Conservation (phyloP, 2,113 vertebrate species). For the Syngnathus scovelli region DNA sequence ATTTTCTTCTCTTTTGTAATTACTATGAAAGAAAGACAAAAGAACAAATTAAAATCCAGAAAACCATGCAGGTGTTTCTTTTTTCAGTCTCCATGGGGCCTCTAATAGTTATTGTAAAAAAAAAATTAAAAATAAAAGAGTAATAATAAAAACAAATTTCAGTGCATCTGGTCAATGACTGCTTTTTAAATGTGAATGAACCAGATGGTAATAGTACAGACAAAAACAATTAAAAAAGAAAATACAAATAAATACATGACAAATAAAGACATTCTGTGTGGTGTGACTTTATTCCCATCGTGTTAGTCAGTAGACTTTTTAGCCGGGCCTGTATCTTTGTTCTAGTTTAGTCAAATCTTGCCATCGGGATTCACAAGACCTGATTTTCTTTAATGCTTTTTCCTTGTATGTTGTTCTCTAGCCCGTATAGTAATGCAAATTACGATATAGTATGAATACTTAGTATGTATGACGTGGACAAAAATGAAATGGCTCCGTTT, state of each 20-base stretch:
- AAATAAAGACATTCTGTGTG: slow-evolving; percentile 85
- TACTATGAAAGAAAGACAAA: slow-evolving; percentile 79
- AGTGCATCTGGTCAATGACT: slow-evolving; percentile 94
- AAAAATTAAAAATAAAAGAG: not conserved
- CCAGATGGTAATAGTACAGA: slow-evolving; percentile 97
- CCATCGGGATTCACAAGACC: not conserved
- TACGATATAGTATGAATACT: not conserved
- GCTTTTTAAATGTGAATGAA: slow-evolving; percentile 99
- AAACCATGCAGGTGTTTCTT: slow-evolving; percentile 64
- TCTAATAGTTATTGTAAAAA: slow-evolving; percentile 87
- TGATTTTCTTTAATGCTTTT: not conserved
- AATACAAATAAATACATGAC: slow-evolving; percentile 73
- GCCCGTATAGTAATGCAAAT: not conserved
- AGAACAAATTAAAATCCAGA: slow-evolving; percentile 69
- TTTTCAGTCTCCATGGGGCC: slow-evolving; percentile 85
- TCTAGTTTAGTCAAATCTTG: too few species aligned
- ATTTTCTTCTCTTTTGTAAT: slow-evolving; percentile 78
- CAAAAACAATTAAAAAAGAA: slow-evolving; percentile 64
- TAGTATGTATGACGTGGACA: not conserved
- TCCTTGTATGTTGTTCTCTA: not conserved
- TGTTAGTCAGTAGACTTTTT: not conserved
- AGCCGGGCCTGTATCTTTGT: too few species aligned
- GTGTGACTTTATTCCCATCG: slow-evolving; percentile 45
- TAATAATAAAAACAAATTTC: slow-evolving; percentile 87
- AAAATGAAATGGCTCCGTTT: too few species aligned